Base-by-base conservation (phyloP, 2,113 vertebrate genomes). In the Heterotis niloticus region DNA sequence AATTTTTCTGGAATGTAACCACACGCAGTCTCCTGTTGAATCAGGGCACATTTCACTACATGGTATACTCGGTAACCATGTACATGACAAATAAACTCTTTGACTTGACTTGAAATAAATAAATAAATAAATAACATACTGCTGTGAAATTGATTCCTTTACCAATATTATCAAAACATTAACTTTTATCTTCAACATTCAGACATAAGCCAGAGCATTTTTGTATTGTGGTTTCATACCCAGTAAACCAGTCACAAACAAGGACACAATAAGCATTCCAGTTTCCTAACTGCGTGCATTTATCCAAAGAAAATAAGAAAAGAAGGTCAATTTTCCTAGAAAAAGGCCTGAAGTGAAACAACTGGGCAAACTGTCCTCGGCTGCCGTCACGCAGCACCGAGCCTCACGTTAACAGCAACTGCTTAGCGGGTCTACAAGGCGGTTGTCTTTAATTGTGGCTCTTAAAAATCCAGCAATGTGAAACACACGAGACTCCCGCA, bases 391-490 rank as follows among this genome's bases (percentile, higher is more conserved):
- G 14, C 18, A 72, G 20, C 12, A 12, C 44, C 13, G 44, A n/a
- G n/a, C 23, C 12, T 52, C 16, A 20, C 54, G 10, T 52, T 72
- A 29, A 51, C 13, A 72, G 54, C 20, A 14, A n/a, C n/a, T n/a
- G 34, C 52, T 72, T 72, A 34, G 34, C 23, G 24, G 24, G 29
- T n/a, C 51, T 9, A n/a, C 52, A 52, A n/a, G 44, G 52, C 18
- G 69, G 11, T 72, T 20, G 51, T 34, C 20, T 52, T 72, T 51
- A 52, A 72, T 54, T 72, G 69, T 51, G 34, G 69, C 20, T 23
- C 34, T 72, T 72, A 72, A 10, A 72, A 52, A 72, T 62, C 44
- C 44, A n/a, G n/a, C n/a, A n/a, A n/a, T n/a, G n/a, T n/a, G n/a
- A n/a, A n/a, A n/a, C n/a, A n/a, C n/a, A n/a, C n/a, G n/a, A n/a